Evolutionary conservation across 2,888 invertebrate genomes (phyloP).

Genomic region (Axea sp.): DNA sequence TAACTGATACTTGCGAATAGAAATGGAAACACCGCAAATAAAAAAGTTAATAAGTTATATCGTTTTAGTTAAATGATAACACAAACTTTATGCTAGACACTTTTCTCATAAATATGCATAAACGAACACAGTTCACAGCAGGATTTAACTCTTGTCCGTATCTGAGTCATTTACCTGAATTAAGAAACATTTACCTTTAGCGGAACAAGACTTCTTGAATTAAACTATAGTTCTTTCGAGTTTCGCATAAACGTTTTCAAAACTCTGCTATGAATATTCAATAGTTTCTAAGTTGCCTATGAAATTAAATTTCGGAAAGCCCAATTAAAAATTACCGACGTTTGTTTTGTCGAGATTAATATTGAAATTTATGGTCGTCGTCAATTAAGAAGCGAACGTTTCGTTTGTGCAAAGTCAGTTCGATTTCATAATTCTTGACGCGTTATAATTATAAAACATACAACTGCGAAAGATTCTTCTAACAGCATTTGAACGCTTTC

Average conservation of each 20-base stretch:
- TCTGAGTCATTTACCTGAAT: conserved; percentile 56
- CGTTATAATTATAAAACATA: conserved; percentile 10
- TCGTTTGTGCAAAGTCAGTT: background rate
- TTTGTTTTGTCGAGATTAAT: conserved; percentile 9
- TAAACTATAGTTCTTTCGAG: conserved; percentile 53
- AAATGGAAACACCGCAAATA: conserved; percentile 15
- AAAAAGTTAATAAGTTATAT: conserved; percentile 40
- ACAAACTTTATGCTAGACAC: conserved; percentile 45
- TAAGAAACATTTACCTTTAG: conserved; percentile 52
- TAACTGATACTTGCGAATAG: background rate
- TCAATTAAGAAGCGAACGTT: background rate
- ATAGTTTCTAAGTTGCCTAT: conserved; percentile 14
- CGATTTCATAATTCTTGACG: conserved; percentile 4
- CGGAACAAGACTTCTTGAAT: conserved; percentile 51
- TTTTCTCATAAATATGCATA: conserved; percentile 59
- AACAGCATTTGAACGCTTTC: conserved; percentile 24
- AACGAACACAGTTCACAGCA: conserved; percentile 44
- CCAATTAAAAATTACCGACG: conserved; percentile 20
- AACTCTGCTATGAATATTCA: conserved; percentile 51
- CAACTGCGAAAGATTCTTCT: conserved; percentile 9
- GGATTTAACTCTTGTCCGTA: conserved; percentile 54
- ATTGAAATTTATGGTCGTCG: background rate
- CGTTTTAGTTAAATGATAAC: conserved; percentile 45
- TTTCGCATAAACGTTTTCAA: conserved; percentile 51
- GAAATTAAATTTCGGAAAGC: conserved; percentile 16